Evolutionary conservation across 2,888 invertebrate genomes (phyloP), one percentile per base, ranked within the genome.

Genomic region (Sarcophaga caerulescens): DNA sequence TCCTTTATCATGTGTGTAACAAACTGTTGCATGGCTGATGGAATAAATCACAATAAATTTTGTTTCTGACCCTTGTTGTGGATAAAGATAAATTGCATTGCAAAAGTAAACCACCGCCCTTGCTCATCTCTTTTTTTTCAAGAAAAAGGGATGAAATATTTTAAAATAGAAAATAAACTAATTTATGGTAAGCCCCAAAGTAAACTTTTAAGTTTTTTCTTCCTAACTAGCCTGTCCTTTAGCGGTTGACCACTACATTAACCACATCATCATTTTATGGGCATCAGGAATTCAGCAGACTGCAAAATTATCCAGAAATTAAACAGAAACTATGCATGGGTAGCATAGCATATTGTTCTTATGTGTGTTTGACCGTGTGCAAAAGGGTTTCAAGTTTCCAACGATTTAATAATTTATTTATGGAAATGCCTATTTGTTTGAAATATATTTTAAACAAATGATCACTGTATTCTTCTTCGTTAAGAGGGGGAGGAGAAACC

Each of bases 11-110:
- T 17, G 44, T 69, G n/a, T 59, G 66, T 19, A 59, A 69, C 68
- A 74, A 78, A 86, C 81, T 86, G 76, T 86, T 84, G 81, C 80
- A 81, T 57, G 52, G 68, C 60, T 71, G 69, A 85, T 77, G 73
- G 73, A 83, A 63, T 81, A 70, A 83, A 76, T 79, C 68, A 68
- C 79, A 59, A 21, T 73, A 23, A 17, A 85, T 66, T 77, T 52
- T 1, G 12, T 52, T 52, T 52, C 17, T 52, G 68, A 19, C 57
- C 76, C 71, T 19, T 45, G 11, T 57, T 44, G 10, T 17, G n/a
- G 10, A 60, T 0, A 17, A 65, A 65, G 66, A 84, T 47, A 70
- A 60, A 70, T 76, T 81, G 68, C 59, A 65, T 75, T 70, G 66
- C 19, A 14, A 57, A 4, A 59, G 45, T 59, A 52, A 1, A 52